phyloP scores from a whole-genome alignment of 2,113 vertebrate species.

The Tichodroma muraria region DNA sequence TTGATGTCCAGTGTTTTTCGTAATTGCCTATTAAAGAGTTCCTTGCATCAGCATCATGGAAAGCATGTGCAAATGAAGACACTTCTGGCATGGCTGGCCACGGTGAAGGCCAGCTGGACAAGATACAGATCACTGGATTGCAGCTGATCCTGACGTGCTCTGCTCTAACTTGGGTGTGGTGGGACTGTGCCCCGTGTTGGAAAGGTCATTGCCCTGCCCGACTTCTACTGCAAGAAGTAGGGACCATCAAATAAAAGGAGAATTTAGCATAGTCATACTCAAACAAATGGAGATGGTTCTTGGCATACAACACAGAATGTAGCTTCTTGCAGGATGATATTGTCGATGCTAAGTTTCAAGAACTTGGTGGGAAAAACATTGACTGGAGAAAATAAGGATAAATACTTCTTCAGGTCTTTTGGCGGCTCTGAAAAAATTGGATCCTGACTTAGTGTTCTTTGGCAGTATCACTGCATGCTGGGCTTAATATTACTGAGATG shows the following conservation, averaged over 20 bases:
- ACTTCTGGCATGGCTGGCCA: not conserved
- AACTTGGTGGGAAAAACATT: not conserved
- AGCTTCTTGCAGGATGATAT: not conserved
- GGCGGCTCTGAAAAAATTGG: not conserved
- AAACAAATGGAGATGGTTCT: not conserved
- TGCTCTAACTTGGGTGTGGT: not conserved
- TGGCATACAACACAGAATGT: not conserved
- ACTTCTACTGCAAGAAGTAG: not conserved
- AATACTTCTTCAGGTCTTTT: not conserved
- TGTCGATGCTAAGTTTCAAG: not conserved
- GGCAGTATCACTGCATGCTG: not conserved
- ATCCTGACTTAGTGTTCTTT: not conserved
- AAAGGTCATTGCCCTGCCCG: not conserved
- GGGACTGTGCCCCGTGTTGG: accelerated
- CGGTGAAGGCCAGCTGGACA: not conserved
- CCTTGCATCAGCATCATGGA: not conserved
- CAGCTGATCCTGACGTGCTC: not conserved
- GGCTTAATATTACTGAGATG: not conserved
- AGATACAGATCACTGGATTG: accelerated
- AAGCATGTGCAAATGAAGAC: not conserved
- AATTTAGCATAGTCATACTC: not conserved
- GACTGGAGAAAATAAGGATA: not conserved
- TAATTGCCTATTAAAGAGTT: not conserved
- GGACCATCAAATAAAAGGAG: not conserved
- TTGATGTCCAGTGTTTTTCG: not conserved